These are phyloP conservation scores for Anomalospiza imberbis DNA, from an alignment of 2,797 vertebrate genomes.

Conservation along the genomic window DNA sequence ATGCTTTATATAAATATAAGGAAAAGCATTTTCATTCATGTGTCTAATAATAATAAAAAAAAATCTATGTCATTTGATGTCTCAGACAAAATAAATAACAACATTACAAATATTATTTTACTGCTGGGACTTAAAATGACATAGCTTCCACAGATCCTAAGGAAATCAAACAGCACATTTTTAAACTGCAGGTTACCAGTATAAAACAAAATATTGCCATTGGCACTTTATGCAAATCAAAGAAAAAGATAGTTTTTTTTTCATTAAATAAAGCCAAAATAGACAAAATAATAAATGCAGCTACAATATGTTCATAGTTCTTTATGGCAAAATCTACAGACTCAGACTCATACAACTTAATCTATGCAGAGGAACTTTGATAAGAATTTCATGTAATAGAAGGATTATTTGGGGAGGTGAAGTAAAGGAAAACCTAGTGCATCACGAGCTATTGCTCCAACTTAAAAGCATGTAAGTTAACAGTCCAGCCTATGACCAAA, in stretches of 20 bases:
- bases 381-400: background rate
- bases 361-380: background rate
- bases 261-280: background rate
- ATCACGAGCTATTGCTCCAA: background rate
- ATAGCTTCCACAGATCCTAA: background rate
- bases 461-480: background rate
- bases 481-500: background rate
- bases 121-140: background rate
- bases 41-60: background rate
- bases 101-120: background rate
- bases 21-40: background rate
- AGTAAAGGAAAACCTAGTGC: background rate
- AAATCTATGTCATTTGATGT: background rate
- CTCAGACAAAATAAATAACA: background rate
- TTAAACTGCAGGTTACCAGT: background rate
- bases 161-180: background rate
- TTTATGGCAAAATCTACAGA: background rate
- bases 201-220: background rate
- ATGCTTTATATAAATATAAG: background rate
- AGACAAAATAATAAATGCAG: background rate
- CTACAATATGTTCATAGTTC: background rate
- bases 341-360: background rate
- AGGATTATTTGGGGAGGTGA: background rate
- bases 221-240: background rate
- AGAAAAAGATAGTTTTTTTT: background rate